Conservation (phyloP, 2,797 vertebrate species). For the Peromyscus melanophrys region DNA sequence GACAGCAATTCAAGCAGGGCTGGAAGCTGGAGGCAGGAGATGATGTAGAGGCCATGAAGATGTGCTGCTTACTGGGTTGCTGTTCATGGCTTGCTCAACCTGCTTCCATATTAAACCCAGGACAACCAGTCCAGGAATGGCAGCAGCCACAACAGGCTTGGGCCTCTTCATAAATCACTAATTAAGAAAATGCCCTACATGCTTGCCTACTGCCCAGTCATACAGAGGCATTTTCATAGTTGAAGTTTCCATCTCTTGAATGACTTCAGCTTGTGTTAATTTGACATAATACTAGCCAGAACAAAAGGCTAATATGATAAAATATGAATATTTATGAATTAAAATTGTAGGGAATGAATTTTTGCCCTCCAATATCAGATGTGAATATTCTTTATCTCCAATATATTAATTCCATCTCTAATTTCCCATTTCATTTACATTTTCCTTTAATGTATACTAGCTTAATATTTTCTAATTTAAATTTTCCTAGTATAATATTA, state of each 20-base stretch:
- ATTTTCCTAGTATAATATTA: conserved; percentile 3
- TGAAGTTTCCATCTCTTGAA: too few species aligned
- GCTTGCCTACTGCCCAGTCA: neutral
- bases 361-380: neutral
- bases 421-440: neutral
- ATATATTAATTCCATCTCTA: neutral
- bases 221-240: neutral
- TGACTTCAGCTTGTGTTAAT: neutral
- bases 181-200: neutral
- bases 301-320: too few species aligned
- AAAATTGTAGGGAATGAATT: too few species aligned
- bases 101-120: too few species aligned
- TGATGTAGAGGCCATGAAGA: neutral
- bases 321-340: too few species aligned
- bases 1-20: neutral
- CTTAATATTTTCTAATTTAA: conserved; percentile 1
- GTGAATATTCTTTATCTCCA: neutral
- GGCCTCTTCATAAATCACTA: neutral
- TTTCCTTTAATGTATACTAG: neutral
- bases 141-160: neutral
- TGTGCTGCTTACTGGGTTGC: neutral
- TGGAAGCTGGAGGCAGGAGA: too few species aligned
- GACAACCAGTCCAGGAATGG: neutral
- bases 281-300: neutral
- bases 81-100: neutral